Evolutionary conservation across 2,113 vertebrate genomes (phyloP).

Genomic region (Archocentrus centrarchus): DNA sequence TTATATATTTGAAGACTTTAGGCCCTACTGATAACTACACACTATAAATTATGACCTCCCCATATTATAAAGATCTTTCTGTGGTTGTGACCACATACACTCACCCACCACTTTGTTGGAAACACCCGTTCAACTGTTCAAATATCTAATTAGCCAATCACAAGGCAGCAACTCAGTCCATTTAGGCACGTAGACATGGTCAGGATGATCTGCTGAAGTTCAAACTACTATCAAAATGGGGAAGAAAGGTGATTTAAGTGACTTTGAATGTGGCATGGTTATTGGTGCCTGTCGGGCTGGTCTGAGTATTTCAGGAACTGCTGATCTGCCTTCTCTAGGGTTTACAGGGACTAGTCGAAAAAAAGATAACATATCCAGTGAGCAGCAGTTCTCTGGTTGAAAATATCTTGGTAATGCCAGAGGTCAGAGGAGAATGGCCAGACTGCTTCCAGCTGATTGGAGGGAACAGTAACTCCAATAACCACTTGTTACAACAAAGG

Average conservation of each 20-base stretch:
- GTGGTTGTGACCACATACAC: too few relatives aligned
- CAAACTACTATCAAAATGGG: background rate
- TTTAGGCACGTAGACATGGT: too few relatives aligned
- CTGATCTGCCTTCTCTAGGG: background rate
- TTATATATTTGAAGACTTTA: background rate
- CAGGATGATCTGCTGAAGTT: background rate
- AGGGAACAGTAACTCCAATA: background rate
- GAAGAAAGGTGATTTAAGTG: background rate
- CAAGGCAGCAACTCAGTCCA: too few relatives aligned
- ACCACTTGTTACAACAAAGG: background rate
- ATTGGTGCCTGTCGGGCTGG: background rate
- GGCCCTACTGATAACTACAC: background rate
- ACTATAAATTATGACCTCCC: background rate
- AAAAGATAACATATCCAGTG: background rate
- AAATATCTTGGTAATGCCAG: background rate
- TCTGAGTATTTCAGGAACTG: background rate
- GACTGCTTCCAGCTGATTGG: background rate
- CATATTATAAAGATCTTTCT: background rate
- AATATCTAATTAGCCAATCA: too few relatives aligned
- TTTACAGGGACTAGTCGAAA: too few relatives aligned
- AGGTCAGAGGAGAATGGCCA: background rate
- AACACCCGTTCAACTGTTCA: too few relatives aligned
- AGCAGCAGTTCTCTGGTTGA: background rate
- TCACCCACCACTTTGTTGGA: too few relatives aligned
- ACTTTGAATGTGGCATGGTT: background rate